Conservation (phyloP, 2,113 vertebrate genomes). For the Psephotus haematonotus region DNA sequence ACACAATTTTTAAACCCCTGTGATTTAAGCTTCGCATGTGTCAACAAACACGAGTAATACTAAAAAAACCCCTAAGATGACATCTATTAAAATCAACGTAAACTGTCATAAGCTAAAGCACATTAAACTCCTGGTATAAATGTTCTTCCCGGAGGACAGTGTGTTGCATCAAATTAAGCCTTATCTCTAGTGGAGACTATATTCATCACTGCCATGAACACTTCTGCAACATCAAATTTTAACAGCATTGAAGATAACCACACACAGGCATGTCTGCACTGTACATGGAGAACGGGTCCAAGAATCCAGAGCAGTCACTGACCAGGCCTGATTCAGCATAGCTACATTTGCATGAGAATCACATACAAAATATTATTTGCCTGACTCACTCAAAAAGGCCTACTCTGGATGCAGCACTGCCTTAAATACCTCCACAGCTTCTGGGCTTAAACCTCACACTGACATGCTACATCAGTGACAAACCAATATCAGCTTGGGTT, state of each 20-base stretch:
- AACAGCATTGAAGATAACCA: background rate
- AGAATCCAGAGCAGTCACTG: background rate
- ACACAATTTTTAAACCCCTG: background rate
- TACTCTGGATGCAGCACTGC: background rate
- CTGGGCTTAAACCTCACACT: background rate
- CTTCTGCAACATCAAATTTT: background rate
- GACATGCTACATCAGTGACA: background rate
- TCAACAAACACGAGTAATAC: background rate
- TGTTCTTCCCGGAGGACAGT: background rate
- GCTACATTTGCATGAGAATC: background rate
- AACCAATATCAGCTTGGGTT: background rate
- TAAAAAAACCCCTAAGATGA: background rate
- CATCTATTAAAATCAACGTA: background rate
- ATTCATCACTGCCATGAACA: background rate
- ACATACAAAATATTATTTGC: background rate
- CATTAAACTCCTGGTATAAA: background rate
- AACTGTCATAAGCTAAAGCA: background rate
- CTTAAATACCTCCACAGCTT: background rate
- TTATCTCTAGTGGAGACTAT: background rate
- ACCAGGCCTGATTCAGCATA: background rate
- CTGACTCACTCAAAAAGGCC: background rate
- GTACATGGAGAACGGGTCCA: background rate
- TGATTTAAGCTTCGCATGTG: background rate
- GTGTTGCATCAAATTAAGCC: background rate
- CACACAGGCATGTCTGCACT: background rate